Evolutionary conservation across 1,140 invertebrate species (phyloP).

Genomic region (Pachypsylla venusta): DNA sequence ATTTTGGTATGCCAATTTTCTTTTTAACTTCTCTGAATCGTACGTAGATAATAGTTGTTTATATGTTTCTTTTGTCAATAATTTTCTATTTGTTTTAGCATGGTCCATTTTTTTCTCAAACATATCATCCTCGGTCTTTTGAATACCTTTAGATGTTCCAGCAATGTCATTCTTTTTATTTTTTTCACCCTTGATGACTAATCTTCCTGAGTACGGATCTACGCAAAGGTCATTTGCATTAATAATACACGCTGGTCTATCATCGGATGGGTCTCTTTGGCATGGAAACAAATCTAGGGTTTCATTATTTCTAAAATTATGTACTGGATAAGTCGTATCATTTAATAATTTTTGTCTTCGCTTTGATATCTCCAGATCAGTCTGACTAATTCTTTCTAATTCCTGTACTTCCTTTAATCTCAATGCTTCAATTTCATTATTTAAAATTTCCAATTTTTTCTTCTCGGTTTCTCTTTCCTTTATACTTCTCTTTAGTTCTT

Average conservation of each 20-base stretch:
- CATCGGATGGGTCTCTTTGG: too few relatives aligned
- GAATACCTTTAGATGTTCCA: too few relatives aligned
- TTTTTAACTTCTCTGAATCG: not conserved
- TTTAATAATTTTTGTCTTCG: not conserved
- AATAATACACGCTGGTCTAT: not conserved
- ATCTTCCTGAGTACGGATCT: not conserved
- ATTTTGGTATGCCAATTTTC: not conserved
- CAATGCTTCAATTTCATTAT: not conserved
- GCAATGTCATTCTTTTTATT: too few relatives aligned
- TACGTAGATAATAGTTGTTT: not conserved
- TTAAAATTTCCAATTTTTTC: not conserved
- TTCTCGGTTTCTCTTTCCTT: conserved; percentile 6
- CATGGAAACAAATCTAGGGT: too few relatives aligned
- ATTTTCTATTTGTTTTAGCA: too few relatives aligned
- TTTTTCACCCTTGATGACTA: not conserved
- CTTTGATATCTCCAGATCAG: not conserved
- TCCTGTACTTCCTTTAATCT: not conserved
- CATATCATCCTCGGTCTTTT: too few relatives aligned
- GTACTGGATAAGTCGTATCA: not conserved
- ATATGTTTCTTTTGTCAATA: not conserved
- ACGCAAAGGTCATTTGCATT: not conserved
- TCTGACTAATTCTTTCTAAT: not conserved
- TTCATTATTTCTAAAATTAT: too few relatives aligned
- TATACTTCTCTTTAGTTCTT: not conserved
- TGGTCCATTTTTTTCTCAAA: too few relatives aligned